phyloP scores from a whole-genome alignment of 2,888 invertebrate species.

The Ichneumon xanthorius region DNA sequence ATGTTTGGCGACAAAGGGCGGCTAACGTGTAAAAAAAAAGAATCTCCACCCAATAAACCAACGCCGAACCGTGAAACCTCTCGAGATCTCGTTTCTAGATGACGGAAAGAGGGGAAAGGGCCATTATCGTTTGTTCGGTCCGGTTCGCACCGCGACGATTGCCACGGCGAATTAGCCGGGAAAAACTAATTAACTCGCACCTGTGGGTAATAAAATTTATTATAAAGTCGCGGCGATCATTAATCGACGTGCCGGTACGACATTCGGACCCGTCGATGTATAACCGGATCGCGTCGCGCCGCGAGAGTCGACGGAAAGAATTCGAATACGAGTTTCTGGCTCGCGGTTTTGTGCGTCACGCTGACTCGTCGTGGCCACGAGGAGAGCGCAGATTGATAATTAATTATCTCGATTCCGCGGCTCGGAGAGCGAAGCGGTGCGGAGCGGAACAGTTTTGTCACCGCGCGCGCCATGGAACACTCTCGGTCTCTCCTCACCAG shows the following conservation, averaged over 20 bases:
- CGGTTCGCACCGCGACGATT: slow-evolving; percentile 54
- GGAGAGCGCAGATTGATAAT: slow-evolving; percentile 75
- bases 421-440: slow-evolving; percentile 44
- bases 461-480: slow-evolving; percentile 47
- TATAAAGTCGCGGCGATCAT: neutral
- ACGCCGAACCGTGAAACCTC: slow-evolving; percentile 23
- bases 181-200: slow-evolving; percentile 67
- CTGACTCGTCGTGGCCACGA: slow-evolving; percentile 64
- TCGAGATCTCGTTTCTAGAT: neutral
- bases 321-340: slow-evolving; percentile 51
- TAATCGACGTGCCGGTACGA: neutral
- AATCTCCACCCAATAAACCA: neutral
- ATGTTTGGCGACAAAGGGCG: slow-evolving; percentile 71
- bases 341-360: slow-evolving; percentile 60
- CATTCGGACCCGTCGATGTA: neutral
- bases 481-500: slow-evolving; percentile 23
- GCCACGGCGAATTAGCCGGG: slow-evolving; percentile 43
- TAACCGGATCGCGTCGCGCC: slow-evolving; percentile 4
- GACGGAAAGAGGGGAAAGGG: neutral
- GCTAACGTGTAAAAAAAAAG: neutral
- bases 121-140: slow-evolving; percentile 65
- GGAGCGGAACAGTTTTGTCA: slow-evolving; percentile 63
- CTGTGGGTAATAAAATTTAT: slow-evolving; percentile 31
- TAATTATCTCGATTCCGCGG: slow-evolving; percentile 73
- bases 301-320: neutral